A percentile compares a stretch with the other conserved stretches of the same genome.
These are phyloP conservation scores for Stratiomys singularior DNA, from an alignment of 2,888 invertebrate genomes.

Conservation along the genomic window DNA sequence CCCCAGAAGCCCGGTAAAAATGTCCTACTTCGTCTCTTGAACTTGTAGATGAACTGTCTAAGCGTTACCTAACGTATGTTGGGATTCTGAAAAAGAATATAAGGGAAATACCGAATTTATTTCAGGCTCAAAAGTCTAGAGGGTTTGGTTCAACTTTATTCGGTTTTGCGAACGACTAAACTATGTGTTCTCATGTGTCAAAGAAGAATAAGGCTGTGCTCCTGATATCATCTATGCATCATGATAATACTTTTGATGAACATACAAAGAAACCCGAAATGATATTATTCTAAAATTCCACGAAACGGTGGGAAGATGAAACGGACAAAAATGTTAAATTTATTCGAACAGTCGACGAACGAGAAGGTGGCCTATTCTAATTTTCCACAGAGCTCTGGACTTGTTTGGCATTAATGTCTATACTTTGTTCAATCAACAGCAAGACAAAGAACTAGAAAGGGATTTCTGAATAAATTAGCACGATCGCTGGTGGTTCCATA, in stretches of 20 bases:
- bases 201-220: neutral
- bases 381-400: neutral
- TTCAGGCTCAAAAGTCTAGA: neutral
- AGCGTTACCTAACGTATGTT: neutral
- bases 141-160: neutral
- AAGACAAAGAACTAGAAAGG: neutral
- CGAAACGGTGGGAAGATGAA: neutral
- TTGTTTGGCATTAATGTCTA: neutral
- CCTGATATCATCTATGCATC: conserved; percentile 7
- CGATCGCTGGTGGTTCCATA: neutral
- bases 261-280: neutral
- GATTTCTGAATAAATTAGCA: neutral
- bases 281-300: neutral
- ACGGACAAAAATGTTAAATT: neutral
- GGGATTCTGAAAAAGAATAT: neutral
- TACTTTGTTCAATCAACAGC: neutral
- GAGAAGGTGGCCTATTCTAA: neutral
- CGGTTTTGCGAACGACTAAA: neutral
- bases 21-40: neutral
- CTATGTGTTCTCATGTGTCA: neutral
- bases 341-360: neutral
- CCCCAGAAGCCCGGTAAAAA: conserved; percentile 20
- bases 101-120: neutral
- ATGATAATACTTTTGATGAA: neutral
- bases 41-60: neutral